Percentiles rank a stretch among this genome's conserved stretches.
These are phyloP conservation scores for Linnaemya vulpina DNA, from an alignment of 2,888 invertebrate species.

Conservation along the genomic window DNA sequence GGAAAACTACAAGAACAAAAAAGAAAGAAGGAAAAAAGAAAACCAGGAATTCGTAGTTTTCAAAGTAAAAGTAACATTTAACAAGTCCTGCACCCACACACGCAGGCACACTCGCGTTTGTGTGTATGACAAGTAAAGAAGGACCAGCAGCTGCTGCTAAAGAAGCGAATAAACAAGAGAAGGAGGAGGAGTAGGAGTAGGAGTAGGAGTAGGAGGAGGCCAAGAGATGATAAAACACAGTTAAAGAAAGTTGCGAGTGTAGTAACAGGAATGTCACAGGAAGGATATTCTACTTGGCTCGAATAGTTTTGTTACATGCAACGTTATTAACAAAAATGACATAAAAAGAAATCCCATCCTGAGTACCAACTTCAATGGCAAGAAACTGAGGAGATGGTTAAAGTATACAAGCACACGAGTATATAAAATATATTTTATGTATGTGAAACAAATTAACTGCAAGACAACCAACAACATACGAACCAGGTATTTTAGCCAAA, in stretches of 20 bases:
- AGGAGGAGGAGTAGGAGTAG: background rate
- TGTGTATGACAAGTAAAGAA: conserved; percentile 10
- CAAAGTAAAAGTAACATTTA: conserved; percentile 47
- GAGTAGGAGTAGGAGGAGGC: background rate
- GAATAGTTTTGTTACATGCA: conserved; percentile 50
- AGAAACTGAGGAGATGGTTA: conserved; percentile 36
- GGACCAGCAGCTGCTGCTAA: conserved; percentile 12
- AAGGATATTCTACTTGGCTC: conserved; percentile 63
- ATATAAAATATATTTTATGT: background rate
- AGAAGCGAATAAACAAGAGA: background rate
- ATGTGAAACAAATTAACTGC: conserved; percentile 17
- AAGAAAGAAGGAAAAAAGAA: conserved; percentile 13
- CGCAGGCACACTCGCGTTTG: background rate
- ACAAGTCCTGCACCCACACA: conserved; percentile 18
- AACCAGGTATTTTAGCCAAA: background rate
- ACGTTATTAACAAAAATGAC: conserved; percentile 16
- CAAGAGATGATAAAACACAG: conserved; percentile 19
- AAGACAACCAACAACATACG: background rate
- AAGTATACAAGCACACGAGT: background rate
- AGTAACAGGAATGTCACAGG: conserved; percentile 55
- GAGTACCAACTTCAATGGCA: conserved; percentile 38
- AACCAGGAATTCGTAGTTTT: conserved; percentile 34
- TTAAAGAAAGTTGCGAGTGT: conserved; percentile 20
- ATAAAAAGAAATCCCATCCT: background rate
- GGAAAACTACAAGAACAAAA: background rate